A percentile compares a stretch with the other conserved stretches of the same genome.
These are phyloP conservation scores for Spodoptera frugiperda DNA, from an alignment of 1,140 invertebrate genomes.

Conservation along the genomic window DNA sequence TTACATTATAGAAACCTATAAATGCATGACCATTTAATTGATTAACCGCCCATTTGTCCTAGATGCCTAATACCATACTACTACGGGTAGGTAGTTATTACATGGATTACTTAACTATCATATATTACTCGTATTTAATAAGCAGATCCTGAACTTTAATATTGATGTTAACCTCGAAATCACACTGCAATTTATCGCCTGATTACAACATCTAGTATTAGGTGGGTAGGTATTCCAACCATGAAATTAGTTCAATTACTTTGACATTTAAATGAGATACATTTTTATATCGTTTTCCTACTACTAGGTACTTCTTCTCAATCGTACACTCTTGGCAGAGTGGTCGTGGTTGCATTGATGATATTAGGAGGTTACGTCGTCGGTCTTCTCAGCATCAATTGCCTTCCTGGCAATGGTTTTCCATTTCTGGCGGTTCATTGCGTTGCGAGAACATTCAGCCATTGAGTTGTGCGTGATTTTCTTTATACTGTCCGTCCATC, in stretches of 20 bases:
- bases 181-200: slow-evolving; percentile 23
- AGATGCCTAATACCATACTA: slow-evolving; percentile 1
- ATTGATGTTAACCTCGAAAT: slow-evolving; percentile 25
- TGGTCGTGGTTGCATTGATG: too few species aligned
- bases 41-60: slow-evolving; percentile 13
- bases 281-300: neutral
- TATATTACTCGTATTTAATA: slow-evolving; percentile 16
- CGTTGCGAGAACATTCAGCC: too few species aligned
- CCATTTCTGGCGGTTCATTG: too few species aligned
- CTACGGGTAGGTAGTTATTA: neutral
- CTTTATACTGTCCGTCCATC: too few species aligned
- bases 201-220: slow-evolving; percentile 20
- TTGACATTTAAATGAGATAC: slow-evolving; percentile 8
- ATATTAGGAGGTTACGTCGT: too few species aligned
- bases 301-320: too few species aligned
- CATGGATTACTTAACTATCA: slow-evolving; percentile 1
- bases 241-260: slow-evolving; percentile 8
- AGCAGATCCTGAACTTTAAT: slow-evolving; percentile 17
- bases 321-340: too few species aligned
- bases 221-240: neutral
- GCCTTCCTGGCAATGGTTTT: too few species aligned
- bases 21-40: neutral
- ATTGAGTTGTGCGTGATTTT: too few species aligned
- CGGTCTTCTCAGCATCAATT: too few species aligned
- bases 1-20: too few species aligned